Evolutionary conservation across 2,113 vertebrate genomes (phyloP), one percentile per base, ranked within the genome.

Genomic region (Sorex araneus): DNA sequence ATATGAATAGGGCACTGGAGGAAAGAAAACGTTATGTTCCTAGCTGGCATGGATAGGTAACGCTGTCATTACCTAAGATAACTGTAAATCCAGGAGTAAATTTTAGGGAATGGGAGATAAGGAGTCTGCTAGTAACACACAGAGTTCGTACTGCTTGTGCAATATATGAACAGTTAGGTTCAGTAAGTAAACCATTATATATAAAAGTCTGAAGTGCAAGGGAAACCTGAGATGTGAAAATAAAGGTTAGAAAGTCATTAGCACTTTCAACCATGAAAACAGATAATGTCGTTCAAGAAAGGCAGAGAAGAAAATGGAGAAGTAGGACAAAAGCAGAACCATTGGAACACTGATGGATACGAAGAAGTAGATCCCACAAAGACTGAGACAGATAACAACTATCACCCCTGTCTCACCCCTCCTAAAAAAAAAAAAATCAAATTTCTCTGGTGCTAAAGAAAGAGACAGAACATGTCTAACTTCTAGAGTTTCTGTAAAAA

Each of bases 21-120:
- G 76, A 91, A 87, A 57, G 10, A 95, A 88, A 32, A 70, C 23
- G 54, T 71, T 92, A 69, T 32, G 8, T 76, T 95, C 90, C 47
- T 79, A 32, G 30, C 18, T 70, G 2, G 21, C 69, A 64, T 60
- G 84, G 16, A 64, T 7, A 43, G 13, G 40, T 90, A 43, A 85
- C 45, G 15, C 50, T 90, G 15, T 43, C 71, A 73, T 50, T 43
- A 76, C 28, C 50, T 50, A 21, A 45, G 50, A 79, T 45, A 40
- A 84, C 25, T 77, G n/a, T 25, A 94, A 70, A 84, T 43, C 12
- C 10, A 75, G 13, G 40, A 77, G 63, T 12, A 34, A 28, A 57
- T 6, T 78, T 30, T 47, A 43, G 6, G 50, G 50, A 15, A 7
- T 21, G 15, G 1, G 10, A 18, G 30, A 40, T 75, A 57, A 87